A percentile compares a stretch with the other conserved stretches of the same genome.
These are phyloP conservation scores for Clamator glandarius DNA, from an alignment of 2,797 vertebrate genomes.

Conservation along the genomic window DNA sequence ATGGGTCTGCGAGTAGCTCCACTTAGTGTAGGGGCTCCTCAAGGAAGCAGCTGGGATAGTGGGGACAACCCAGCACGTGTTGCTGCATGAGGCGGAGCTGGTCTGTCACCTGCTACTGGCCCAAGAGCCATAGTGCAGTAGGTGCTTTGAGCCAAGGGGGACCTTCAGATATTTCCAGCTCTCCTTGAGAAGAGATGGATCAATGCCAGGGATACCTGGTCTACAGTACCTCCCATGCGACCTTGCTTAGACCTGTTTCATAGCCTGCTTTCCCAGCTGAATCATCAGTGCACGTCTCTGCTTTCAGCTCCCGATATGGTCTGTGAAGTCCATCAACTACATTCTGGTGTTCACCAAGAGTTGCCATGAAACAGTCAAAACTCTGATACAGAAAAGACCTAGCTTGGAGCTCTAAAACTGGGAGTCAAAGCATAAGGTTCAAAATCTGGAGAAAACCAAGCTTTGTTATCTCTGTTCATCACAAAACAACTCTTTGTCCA, in stretches of 20 bases:
- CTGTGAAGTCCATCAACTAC: not conserved
- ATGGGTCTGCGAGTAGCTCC: not conserved
- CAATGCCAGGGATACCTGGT: no score
- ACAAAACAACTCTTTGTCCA: not conserved
- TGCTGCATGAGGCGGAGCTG: not conserved
- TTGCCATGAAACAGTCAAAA: not conserved
- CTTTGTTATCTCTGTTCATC: not conserved
- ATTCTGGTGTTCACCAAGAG: not conserved
- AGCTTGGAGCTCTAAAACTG: not conserved
- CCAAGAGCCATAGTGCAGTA: not conserved
- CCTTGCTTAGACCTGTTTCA: not conserved
- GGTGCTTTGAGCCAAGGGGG: not conserved
- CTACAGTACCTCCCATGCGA: not conserved
- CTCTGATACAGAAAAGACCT: not conserved
- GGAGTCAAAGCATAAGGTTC: not conserved
- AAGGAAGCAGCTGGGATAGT: not conserved
- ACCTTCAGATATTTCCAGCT: not conserved
- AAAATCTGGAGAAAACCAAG: not conserved
- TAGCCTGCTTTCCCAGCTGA: not conserved
- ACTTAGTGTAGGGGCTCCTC: not conserved
- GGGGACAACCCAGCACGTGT: rapidly evolving
- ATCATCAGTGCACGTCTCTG: not conserved
- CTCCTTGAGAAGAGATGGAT: not conserved
- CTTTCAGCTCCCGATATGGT: not conserved
- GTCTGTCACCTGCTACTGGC: not conserved